phyloP scores from a whole-genome alignment of 2,113 vertebrate species.

The Podocnemis expansa region DNA sequence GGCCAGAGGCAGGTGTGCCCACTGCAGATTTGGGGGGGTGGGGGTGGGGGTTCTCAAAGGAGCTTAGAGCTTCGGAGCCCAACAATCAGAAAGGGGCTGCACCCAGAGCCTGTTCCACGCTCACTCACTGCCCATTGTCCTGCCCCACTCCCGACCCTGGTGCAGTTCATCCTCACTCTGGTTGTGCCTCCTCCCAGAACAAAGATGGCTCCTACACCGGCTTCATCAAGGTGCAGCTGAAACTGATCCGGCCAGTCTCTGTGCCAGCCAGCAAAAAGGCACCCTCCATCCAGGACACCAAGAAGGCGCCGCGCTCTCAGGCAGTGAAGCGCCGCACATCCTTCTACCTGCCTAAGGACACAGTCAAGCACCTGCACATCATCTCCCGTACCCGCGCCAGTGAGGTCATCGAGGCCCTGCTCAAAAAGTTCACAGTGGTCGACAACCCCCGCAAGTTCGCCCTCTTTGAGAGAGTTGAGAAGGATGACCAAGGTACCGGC shows the following conservation, averaged over 20 bases:
- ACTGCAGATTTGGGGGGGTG: not conserved
- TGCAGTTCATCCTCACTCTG: not conserved
- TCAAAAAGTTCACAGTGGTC: conserved; percentile 94
- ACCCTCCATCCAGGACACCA: conserved; percentile 71
- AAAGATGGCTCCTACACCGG: conserved; percentile 94
- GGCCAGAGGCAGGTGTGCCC: not conserved
- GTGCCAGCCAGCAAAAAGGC: conserved; percentile 84
- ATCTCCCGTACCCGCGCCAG: conserved; percentile 87
- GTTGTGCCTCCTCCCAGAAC: conserved; percentile 77
- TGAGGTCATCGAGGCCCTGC: conserved; percentile 94
- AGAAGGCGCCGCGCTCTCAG: conserved; percentile 51
- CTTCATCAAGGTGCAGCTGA: conserved; percentile 97
- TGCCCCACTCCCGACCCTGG: not conserved
- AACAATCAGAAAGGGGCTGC: not conserved
- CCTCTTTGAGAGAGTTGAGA: conserved; percentile 90
- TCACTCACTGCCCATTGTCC: not conserved
- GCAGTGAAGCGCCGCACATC: conserved; percentile 87
- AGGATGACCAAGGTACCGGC: conserved; percentile 86
- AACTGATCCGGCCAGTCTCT: conserved; percentile 90
- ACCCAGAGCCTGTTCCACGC: not conserved
- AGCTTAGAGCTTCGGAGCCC: not conserved
- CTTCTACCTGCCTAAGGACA: conserved; percentile 95
- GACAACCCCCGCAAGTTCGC: conserved; percentile 97
- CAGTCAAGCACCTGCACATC: conserved; percentile 93
- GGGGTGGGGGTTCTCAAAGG: no score